These are phyloP conservation scores for Lepidocolaptes lacrymiger DNA, from an alignment of 2,797 vertebrate species.

Conservation along the genomic window DNA sequence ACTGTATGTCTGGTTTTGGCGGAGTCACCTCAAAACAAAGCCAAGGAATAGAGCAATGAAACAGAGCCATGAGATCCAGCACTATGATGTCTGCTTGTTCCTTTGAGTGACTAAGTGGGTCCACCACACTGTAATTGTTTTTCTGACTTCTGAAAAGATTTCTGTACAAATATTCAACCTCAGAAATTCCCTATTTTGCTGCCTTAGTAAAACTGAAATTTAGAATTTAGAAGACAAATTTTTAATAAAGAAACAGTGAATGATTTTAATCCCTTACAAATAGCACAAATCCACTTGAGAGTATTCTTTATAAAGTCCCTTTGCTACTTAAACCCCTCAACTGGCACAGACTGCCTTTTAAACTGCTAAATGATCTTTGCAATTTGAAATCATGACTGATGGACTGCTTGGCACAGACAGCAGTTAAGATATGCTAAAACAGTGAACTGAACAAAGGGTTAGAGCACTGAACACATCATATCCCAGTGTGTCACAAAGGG, in stretches of 20 bases:
- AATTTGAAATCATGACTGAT: not conserved
- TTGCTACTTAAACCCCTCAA: slow-evolving; percentile 17
- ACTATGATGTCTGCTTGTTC: accelerated
- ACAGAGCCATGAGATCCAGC: accelerated
- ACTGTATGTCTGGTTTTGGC: not conserved
- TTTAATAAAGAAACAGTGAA: not conserved
- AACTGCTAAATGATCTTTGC: not conserved
- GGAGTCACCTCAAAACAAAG: not conserved
- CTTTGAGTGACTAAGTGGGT: not conserved
- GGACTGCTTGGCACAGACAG: not conserved
- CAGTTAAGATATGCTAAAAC: not conserved
- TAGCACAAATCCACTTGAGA: not conserved
- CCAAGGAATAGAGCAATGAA: not conserved
- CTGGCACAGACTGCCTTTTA: not conserved
- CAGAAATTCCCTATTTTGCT: not conserved
- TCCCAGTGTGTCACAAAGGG: not conserved
- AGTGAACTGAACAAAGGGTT: not conserved
- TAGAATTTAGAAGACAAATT: not conserved
- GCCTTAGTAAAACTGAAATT: not conserved
- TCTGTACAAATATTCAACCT: not conserved
- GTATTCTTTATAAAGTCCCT: not conserved
- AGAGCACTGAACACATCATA: not conserved
- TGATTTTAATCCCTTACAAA: slow-evolving; percentile 32
- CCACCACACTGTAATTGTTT: not conserved
- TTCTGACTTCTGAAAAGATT: not conserved